These are phyloP conservation scores for Spea hammondii DNA, from an alignment of 2,797 vertebrate genomes.

Conservation along the genomic window DNA sequence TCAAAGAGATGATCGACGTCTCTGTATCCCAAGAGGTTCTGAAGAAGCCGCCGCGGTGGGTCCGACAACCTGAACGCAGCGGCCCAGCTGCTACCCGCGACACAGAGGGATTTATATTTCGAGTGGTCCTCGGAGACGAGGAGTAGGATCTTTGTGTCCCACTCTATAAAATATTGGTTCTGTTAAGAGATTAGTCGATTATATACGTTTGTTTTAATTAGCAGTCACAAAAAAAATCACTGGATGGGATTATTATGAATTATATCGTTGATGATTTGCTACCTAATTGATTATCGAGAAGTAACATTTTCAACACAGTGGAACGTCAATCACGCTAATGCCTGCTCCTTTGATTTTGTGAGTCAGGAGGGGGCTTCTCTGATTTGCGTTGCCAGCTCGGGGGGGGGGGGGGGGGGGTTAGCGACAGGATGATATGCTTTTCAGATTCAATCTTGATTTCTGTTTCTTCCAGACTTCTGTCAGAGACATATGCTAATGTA, in stretches of 20 bases:
- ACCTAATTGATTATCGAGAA: conserved; percentile 26
- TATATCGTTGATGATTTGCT: conserved; percentile 14
- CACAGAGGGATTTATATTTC: no score
- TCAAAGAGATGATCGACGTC: no score
- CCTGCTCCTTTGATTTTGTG: conserved; percentile 23
- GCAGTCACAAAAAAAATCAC: not conserved
- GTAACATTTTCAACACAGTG: not conserved
- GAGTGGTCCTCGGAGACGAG: no score
- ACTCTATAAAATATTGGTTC: not conserved
- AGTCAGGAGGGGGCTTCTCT: conserved; percentile 23
- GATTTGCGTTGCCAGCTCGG: conserved; percentile 20
- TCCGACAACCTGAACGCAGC: no score
- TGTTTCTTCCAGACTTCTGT: not conserved
- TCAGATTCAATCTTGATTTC: conserved; percentile 12
- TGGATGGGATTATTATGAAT: not conserved
- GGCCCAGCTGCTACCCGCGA: no score
- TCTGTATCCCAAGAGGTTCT: no score
- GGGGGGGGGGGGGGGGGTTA: not conserved
- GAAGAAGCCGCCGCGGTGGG: no score
- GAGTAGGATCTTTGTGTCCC: not conserved
- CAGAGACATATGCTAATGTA: conserved; percentile 25
- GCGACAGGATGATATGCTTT: not conserved
- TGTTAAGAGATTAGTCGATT: conserved; percentile 1
- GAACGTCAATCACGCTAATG: conserved; percentile 24
- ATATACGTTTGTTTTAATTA: conserved; percentile 5